A percentile compares a stretch with the other conserved stretches of the same genome.
Evolutionary conservation across 2,797 vertebrate genomes (phyloP).

Genomic region (Pipistrellus pygmaeus): DNA sequence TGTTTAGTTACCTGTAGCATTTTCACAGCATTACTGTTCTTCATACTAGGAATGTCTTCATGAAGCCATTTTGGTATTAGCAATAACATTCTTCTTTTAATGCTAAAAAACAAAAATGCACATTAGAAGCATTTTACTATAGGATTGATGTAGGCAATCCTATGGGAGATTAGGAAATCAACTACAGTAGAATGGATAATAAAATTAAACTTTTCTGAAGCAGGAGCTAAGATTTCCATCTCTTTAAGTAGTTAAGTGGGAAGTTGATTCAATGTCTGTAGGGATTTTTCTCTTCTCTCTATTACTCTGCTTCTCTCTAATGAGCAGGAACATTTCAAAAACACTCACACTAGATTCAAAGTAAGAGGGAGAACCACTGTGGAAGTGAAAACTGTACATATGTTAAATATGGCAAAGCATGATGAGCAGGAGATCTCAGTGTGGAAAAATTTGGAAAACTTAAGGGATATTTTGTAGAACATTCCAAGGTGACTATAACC

Average conservation of each 20-base stretch:
- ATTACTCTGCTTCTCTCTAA: conserved; percentile 30
- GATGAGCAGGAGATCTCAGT: background rate
- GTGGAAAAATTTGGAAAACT: background rate
- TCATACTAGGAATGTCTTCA: conserved; percentile 90
- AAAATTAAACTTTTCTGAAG: background rate
- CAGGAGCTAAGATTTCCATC: background rate
- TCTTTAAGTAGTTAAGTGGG: background rate
- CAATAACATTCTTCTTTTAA: conserved; percentile 87
- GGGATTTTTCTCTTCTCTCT: background rate
- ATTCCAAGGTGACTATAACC: background rate
- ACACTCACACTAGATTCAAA: background rate
- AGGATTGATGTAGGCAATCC: background rate
- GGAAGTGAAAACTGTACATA: background rate
- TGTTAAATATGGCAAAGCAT: background rate
- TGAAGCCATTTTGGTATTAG: conserved; percentile 91
- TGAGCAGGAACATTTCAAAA: background rate
- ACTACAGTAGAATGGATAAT: background rate
- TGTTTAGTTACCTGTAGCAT: conserved; percentile 91
- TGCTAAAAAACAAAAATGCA: conserved; percentile 84
- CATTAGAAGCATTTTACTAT: background rate
- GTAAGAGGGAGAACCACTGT: background rate
- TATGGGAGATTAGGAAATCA: background rate
- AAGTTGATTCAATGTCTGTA: background rate
- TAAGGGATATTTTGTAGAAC: conserved; percentile 1
- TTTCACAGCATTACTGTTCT: conserved; percentile 91